phyloP scores from a whole-genome alignment of 2,797 vertebrate species.

The Bovichtus variegatus region DNA sequence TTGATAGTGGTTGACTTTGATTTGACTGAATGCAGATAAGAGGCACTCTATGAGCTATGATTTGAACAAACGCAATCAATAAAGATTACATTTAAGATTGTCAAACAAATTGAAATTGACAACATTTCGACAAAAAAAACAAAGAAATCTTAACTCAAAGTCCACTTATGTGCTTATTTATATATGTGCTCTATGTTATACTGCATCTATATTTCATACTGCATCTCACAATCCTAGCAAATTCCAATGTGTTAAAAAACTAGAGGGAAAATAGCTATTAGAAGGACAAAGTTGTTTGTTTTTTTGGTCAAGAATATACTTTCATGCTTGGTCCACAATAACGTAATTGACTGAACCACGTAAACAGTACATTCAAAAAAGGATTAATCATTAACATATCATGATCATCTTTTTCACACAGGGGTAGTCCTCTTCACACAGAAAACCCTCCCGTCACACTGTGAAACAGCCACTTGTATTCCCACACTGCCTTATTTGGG shows the following conservation, averaged over 20 bases:
- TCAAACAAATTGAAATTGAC: not conserved
- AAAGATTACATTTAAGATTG: not conserved
- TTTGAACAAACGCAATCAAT: not conserved
- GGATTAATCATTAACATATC: not conserved
- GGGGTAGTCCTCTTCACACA: not conserved
- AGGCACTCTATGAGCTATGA: too few relatives aligned
- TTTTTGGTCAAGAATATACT: too few relatives aligned
- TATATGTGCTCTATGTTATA: too few relatives aligned
- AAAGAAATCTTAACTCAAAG: not conserved
- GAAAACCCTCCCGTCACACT: not conserved
- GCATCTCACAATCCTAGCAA: not conserved
- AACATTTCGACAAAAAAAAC: not conserved
- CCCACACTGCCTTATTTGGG: not conserved
- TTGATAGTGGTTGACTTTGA: not conserved
- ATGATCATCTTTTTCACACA: not conserved
- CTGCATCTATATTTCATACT: too few relatives aligned
- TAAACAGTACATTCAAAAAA: not conserved
- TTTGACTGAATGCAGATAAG: too few relatives aligned
- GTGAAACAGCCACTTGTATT: slow-evolving; percentile 8
- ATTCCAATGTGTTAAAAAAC: not conserved
- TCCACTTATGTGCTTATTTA: not conserved
- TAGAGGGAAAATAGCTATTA: not conserved
- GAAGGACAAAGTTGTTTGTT: not conserved
- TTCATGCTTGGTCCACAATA: too few relatives aligned
- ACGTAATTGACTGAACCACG: not conserved